Base-by-base conservation (phyloP, 2,888 invertebrate genomes). In the Oxycera nigricornis region DNA sequence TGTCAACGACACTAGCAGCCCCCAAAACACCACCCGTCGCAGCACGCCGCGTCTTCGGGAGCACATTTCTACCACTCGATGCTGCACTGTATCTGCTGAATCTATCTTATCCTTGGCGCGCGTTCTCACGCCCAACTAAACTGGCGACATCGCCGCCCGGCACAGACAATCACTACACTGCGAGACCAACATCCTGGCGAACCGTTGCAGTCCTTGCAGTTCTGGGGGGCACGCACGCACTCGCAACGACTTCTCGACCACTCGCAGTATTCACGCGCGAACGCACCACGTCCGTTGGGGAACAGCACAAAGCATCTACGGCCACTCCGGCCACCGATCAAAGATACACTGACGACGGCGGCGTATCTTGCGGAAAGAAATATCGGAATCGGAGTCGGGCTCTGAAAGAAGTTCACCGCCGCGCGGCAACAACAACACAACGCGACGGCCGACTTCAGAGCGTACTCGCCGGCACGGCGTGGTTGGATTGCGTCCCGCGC, bases 351-450 rank as follows among this genome's bases (percentile, higher is more conserved):
- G 70, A 52, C 70, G n/a, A n/a, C n/a, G n/a, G n/a, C n/a, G n/a
- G n/a, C n/a, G n/a, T n/a, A n/a, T n/a, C n/a, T 70, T 52, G 35
- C 31, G 31, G 31, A n/a, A n/a, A n/a, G n/a, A 55, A 31, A 11
- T 70, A 52, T 52, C 52, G 70, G 46, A n/a, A 46, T 46, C 46
- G 14, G 46, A 17, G 11, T 46, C 17, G n/a, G 11, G 65, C 26
- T 52, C 30, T 70, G 70, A 70, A 52, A 70, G 70, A 70, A 70
- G 70, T 70, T 31, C 70, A 55, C 70, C 52, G 70, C 70, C 31
- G 55, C 67, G n/a, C 31, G 31, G 61, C 65, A 39, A 35, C 22
- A n/a, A 17, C 22, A 9, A 28, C 14, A 59, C 26, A 39, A 57
- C 20, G 57, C 20, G 17, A 22, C 68, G 52, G 26, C 55, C 52